Percentiles rank a stretch among this genome's conserved stretches.
Conservation (phyloP, 2,797 vertebrate genomes). For the Perdix hodgsoniae region DNA sequence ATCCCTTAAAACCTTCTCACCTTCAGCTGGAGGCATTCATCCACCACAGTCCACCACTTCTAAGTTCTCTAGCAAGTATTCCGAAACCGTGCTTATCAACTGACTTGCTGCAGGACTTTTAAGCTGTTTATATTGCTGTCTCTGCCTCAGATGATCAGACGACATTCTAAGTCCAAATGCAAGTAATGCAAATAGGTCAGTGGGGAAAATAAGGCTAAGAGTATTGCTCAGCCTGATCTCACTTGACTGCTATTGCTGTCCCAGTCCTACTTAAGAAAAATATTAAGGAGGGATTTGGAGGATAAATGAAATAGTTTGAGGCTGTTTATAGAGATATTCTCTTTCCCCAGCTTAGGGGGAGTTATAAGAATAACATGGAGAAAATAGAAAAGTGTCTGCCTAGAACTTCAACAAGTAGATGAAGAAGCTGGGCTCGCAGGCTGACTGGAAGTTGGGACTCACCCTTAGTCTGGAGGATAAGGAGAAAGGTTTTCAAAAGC, state of each 20-base stretch:
- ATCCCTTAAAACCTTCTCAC: background rate
- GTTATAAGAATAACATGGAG: background rate
- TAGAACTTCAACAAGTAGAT: background rate
- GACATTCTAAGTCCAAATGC: background rate
- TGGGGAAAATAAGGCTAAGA: background rate
- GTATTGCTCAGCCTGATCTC: background rate
- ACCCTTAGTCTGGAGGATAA: background rate
- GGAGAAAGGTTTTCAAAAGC: background rate
- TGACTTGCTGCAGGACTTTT: background rate
- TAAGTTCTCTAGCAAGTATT: background rate
- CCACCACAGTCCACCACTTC: accelerated
- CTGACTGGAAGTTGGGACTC: background rate
- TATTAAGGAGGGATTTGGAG: constrained; percentile 20
- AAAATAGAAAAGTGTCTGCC: background rate
- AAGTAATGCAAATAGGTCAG: background rate
- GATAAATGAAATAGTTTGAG: background rate
- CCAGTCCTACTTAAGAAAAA: constrained; percentile 10
- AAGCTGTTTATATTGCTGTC: background rate
- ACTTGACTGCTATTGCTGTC: background rate
- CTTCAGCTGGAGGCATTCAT: background rate
- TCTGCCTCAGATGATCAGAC: background rate
- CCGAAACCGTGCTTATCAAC: background rate
- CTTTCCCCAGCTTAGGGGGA: background rate
- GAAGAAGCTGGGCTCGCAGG: background rate
- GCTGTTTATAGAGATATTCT: background rate